A percentile compares a stretch with the other conserved stretches of the same genome.
Evolutionary conservation across 2,113 vertebrate species (phyloP).

Genomic region (Indicator indicator): DNA sequence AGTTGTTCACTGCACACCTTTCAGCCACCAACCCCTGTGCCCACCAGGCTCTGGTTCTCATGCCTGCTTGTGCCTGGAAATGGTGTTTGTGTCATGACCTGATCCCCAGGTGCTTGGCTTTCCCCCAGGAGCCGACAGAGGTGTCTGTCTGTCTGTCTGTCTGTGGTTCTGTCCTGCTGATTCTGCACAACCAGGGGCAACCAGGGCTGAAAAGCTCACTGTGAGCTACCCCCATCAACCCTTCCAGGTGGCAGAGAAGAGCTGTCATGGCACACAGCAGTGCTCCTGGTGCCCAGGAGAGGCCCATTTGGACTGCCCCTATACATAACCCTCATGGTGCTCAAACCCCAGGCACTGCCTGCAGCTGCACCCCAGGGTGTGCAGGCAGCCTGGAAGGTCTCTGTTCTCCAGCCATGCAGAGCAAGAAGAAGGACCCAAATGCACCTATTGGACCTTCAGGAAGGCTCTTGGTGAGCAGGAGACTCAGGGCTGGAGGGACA

Average conservation of each 20-base stretch:
- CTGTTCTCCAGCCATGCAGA: background rate
- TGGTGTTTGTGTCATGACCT: background rate
- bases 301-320: background rate
- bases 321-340: too few species aligned
- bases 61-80: background rate
- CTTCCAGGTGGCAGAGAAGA: background rate
- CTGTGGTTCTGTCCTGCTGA: accelerated
- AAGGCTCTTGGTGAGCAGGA: background rate
- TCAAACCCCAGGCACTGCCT: background rate
- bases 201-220: background rate
- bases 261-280: background rate
- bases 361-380: background rate
- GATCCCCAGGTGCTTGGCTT: background rate
- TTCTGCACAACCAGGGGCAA: background rate
- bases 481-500: background rate
- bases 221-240: background rate
- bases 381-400: background rate
- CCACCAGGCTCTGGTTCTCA: accelerated
- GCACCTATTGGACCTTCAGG: background rate
- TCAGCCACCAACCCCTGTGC: background rate
- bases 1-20: accelerated
- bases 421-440: background rate
- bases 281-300: background rate
- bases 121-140: background rate
- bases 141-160: background rate